Evolutionary conservation across 1,140 invertebrate genomes (phyloP).

Genomic region (Lepidurus packardi): DNA sequence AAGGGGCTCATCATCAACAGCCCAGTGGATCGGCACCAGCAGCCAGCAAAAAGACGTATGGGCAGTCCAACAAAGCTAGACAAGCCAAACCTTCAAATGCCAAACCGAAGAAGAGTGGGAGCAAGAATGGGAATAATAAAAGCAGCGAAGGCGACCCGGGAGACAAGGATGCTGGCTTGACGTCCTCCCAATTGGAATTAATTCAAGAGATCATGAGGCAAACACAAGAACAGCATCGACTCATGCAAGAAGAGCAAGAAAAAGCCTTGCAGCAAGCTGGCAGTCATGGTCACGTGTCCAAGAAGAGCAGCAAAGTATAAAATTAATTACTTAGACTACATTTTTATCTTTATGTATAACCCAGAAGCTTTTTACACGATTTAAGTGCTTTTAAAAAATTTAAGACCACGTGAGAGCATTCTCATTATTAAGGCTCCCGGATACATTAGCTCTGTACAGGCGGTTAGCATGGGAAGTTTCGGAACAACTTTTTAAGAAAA

Average conservation of each 20-base stretch:
- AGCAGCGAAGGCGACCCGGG: slow-evolving; percentile 23
- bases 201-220: slow-evolving; percentile 73
- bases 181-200: slow-evolving; percentile 65
- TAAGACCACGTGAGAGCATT: no score
- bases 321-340: no score
- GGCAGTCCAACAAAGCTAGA: not conserved
- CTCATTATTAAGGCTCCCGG: no score
- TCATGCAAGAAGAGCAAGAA: slow-evolving; percentile 39
- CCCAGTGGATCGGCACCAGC: not conserved
- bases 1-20: slow-evolving; percentile 10
- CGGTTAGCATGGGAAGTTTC: no score
- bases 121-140: slow-evolving; percentile 38
- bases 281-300: slow-evolving; percentile 34
- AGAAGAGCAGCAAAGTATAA: slow-evolving; percentile 29
- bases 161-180: slow-evolving; percentile 55
- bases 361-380: slow-evolving; percentile 24
- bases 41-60: not conserved
- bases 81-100: slow-evolving; percentile 31
- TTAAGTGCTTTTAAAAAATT: no score
- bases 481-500: no score
- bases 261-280: slow-evolving; percentile 39
- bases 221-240: slow-evolving; percentile 48
- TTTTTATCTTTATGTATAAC: not conserved
- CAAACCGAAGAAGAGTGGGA: slow-evolving; percentile 38
- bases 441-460: no score